Evolutionary conservation across 2,888 invertebrate species (phyloP).

Genomic region (Tetragonula carbonaria): DNA sequence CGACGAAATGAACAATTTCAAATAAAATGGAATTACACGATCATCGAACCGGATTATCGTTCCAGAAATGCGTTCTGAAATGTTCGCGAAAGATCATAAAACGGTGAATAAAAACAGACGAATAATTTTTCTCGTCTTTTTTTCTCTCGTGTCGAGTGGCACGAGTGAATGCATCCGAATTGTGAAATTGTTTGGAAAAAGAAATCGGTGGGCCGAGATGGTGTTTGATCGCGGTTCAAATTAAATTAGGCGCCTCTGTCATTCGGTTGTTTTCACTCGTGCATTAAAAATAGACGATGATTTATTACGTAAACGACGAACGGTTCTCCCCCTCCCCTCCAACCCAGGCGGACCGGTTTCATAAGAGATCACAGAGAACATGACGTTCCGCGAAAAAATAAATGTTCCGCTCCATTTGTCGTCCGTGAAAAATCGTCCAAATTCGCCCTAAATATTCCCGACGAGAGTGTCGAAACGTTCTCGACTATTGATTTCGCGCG

Average conservation of each 20-base stretch:
- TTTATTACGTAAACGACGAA: conserved; percentile 24
- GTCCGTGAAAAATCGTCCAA: conserved; percentile 25
- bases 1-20: neutral
- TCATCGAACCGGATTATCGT: neutral
- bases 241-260: conserved; percentile 12
- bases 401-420: conserved; percentile 41
- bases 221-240: neutral
- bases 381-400: conserved; percentile 29
- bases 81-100: too few species aligned
- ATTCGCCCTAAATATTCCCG: conserved; percentile 19
- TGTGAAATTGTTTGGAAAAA: conserved; percentile 8
- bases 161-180: neutral
- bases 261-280: neutral
- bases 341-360: conserved; percentile 8
- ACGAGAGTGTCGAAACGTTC: conserved; percentile 24
- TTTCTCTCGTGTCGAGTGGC: neutral
- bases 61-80: neutral
- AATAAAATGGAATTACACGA: neutral
- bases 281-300: conserved; percentile 28
- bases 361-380: conserved; percentile 34
- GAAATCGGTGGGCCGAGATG: neutral
- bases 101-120: neutral
- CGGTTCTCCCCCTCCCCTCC: neutral
- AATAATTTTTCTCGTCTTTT: neutral
- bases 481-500: conserved; percentile 11